Conservation (phyloP, 2,113 vertebrate genomes). For the Tenebrosternarchus preto region DNA sequence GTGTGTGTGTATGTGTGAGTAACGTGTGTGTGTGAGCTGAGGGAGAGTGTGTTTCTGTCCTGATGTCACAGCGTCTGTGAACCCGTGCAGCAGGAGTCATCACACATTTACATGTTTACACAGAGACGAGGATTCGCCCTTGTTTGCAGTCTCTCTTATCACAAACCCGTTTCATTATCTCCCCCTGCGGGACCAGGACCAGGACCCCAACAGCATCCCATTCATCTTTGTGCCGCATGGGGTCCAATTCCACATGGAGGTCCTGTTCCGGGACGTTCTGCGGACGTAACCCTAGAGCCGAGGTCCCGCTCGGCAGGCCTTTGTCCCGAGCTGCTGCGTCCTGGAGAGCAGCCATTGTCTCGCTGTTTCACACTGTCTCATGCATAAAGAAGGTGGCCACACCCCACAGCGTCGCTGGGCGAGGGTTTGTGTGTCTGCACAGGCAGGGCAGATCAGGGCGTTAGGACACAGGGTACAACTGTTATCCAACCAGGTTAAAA, state of each 20-base stretch:
- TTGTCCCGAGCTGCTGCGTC: slow-evolving; percentile 41
- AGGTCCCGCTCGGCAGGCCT: slow-evolving; percentile 13
- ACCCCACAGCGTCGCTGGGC: not conserved
- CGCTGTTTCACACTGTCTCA: slow-evolving; percentile 16
- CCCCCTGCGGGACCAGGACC: not conserved
- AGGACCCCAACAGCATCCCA: no score
- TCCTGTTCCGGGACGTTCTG: no score
- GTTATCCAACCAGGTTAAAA: slow-evolving; percentile 29
- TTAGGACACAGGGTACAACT: slow-evolving; percentile 23
- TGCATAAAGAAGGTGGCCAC: slow-evolving; percentile 37
- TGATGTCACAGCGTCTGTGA: no score
- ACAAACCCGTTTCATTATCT: not conserved
- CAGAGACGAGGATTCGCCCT: slow-evolving; percentile 26
- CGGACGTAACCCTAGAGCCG: slow-evolving; percentile 26
- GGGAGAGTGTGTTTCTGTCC: not conserved
- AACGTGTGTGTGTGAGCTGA: not conserved
- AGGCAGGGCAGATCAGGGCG: not conserved
- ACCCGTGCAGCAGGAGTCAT: slow-evolving; percentile 23
- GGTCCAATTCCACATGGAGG: no score
- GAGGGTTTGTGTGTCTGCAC: not conserved
- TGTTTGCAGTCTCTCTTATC: not conserved
- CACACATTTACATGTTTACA: slow-evolving; percentile 33
- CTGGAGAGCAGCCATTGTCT: slow-evolving; percentile 35
- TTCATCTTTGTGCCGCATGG: no score
- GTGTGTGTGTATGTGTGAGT: slow-evolving; percentile 11